These are phyloP conservation scores for zebrafish (Danio rerio) DNA, from an alignment of 2,113 vertebrate species.

Conservation along the genomic window GRCz12tu NC_133181.1:18916501-18917000, in stretches of 20 bases:
- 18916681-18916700: conserved; percentile 41
- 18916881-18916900: conserved; percentile 38
- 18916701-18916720: conserved; percentile 7
- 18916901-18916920: conserved; percentile 13
- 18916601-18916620: neutral
- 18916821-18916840: too few species aligned
- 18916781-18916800: neutral
- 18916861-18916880: conserved; percentile 29
- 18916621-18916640: neutral
- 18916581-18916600: neutral
- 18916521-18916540: conserved; percentile 22
- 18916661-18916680: conserved; percentile 36
- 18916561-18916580: conserved; percentile 4
- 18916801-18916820: conserved; percentile 9
- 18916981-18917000: conserved; percentile 24
- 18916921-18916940: conserved; percentile 20
- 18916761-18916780: neutral
- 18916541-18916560: conserved; percentile 17
- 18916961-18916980: conserved; percentile 9
- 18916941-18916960: neutral
- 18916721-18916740: conserved; percentile 18
- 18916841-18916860: too few species aligned
- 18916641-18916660: neutral
- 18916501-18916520: conserved; percentile 47
- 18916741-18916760: neutral